A percentile compares a stretch with the other conserved stretches of the same genome.
Conservation (phyloP, 2,888 invertebrate species). For the Encarsia formosa region DNA sequence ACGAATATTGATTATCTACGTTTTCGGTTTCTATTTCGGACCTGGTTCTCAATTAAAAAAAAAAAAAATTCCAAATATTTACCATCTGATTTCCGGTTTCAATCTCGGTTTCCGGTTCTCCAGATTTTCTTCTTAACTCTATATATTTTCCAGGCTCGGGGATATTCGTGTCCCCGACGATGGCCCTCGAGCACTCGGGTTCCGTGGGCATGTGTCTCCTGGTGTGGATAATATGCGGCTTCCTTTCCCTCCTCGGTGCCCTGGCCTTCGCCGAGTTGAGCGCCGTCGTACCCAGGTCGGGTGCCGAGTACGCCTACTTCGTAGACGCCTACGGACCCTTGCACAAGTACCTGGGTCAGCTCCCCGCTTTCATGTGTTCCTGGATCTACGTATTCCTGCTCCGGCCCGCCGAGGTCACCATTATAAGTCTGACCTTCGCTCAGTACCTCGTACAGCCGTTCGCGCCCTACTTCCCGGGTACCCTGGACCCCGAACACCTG, state of each 20-base stretch:
- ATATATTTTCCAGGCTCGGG: conserved; percentile 59
- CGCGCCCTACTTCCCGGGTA: conserved; percentile 46
- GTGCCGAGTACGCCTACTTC: conserved; percentile 78
- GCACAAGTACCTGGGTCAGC: conserved; percentile 67
- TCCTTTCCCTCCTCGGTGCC: conserved; percentile 76
- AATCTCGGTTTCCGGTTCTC: no score
- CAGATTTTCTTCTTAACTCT: no score
- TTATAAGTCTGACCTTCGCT: conserved; percentile 71
- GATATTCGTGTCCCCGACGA: conserved; percentile 79
- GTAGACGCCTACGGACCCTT: conserved; percentile 67
- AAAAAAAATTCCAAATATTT: no score
- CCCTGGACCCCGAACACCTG: conserved; percentile 43
- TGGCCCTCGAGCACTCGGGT: conserved; percentile 71
- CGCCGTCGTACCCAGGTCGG: conserved; percentile 72
- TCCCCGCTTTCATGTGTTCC: conserved; percentile 71
- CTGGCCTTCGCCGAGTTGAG: conserved; percentile 78
- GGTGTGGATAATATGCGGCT: conserved; percentile 74
- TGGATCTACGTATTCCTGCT: conserved; percentile 74
- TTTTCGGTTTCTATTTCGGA: no score
- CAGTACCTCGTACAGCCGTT: conserved; percentile 71
- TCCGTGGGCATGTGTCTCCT: conserved; percentile 76
- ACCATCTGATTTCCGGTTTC: no score
- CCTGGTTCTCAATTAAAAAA: no score
- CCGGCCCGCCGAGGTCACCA: conserved; percentile 74
- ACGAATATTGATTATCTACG: no score